Conservation (phyloP, 2,888 invertebrate species). For the Seira musarum region DNA sequence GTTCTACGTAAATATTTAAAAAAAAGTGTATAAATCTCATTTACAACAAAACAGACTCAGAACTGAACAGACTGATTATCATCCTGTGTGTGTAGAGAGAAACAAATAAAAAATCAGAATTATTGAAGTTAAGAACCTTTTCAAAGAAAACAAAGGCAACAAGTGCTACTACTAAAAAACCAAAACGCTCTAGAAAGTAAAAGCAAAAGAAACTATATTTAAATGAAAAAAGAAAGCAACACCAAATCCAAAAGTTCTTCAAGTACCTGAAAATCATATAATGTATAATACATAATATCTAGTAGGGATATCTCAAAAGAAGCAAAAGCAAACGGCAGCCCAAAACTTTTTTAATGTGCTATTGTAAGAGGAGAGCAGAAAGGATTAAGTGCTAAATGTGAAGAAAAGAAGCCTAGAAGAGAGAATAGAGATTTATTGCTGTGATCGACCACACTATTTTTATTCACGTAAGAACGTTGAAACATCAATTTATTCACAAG, state of each 20-base stretch:
- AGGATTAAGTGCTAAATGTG: slow-evolving; percentile 22
- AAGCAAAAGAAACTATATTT: background rate
- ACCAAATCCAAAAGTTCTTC: slow-evolving; percentile 52
- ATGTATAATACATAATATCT: background rate
- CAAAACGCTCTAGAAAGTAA: slow-evolving; percentile 4
- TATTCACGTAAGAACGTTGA: slow-evolving; percentile 29
- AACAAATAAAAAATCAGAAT: slow-evolving; percentile 12
- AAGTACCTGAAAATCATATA: slow-evolving; percentile 58
- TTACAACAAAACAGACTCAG: slow-evolving; percentile 63
- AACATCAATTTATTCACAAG: slow-evolving; percentile 32
- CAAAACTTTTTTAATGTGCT: slow-evolving; percentile 44
- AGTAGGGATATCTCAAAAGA: slow-evolving; percentile 37
- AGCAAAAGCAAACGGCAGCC: slow-evolving; percentile 20
- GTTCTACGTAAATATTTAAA: slow-evolving; percentile 37
- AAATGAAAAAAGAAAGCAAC: slow-evolving; percentile 26
- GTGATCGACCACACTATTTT: slow-evolving; percentile 19
- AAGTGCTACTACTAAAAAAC: slow-evolving; percentile 54
- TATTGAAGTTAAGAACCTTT: slow-evolving; percentile 45
- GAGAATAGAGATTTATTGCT: slow-evolving; percentile 23
- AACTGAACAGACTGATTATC: slow-evolving; percentile 63
- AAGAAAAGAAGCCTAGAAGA: slow-evolving; percentile 1
- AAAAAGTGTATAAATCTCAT: slow-evolving; percentile 54
- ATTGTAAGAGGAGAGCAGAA: slow-evolving; percentile 22
- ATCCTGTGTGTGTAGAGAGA: slow-evolving; percentile 48
- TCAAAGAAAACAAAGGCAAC: slow-evolving; percentile 32